Percentiles rank a stretch among this genome's conserved stretches.
phyloP scores from a whole-genome alignment of 2,797 vertebrate genomes.

The Novumbra hubbsi region DNA sequence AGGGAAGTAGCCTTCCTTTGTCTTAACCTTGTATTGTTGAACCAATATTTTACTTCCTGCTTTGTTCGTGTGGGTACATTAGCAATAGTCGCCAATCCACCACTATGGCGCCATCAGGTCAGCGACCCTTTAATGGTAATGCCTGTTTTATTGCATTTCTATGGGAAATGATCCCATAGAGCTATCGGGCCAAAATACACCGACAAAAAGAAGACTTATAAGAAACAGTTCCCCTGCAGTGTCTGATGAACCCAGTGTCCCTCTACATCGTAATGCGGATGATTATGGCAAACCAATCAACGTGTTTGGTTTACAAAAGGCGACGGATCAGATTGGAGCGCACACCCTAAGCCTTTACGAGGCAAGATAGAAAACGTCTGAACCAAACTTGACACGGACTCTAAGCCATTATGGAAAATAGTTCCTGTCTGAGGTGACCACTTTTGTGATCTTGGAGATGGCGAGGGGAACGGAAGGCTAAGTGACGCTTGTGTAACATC shows the following conservation, averaged over 20 bases:
- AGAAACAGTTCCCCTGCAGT: too few species aligned
- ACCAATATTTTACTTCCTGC: too few species aligned
- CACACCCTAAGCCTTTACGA: slow-evolving; percentile 21
- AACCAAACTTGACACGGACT: slow-evolving; percentile 45
- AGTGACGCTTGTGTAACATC: slow-evolving; percentile 22
- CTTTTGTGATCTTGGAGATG: slow-evolving; percentile 35
- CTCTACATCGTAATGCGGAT: slow-evolving; percentile 20
- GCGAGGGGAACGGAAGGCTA: slow-evolving; percentile 31
- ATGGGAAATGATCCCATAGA: background rate
- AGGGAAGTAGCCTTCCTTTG: too few species aligned
- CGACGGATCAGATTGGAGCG: slow-evolving; percentile 32
- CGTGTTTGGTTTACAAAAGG: slow-evolving; percentile 38
- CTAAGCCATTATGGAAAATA: slow-evolving; percentile 38
- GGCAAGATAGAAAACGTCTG: slow-evolving; percentile 22
- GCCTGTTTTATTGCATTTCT: too few species aligned
- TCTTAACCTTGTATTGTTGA: too few species aligned
- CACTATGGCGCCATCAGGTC: too few species aligned
- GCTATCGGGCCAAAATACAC: background rate
- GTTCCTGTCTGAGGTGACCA: slow-evolving; percentile 31
- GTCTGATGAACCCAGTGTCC: slow-evolving; percentile 33
- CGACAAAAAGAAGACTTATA: slow-evolving; percentile 3
- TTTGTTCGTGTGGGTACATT: too few species aligned
- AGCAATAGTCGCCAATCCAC: too few species aligned
- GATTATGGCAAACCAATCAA: slow-evolving; percentile 26
- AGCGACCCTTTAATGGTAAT: too few species aligned